phyloP scores from a whole-genome alignment of 2,888 invertebrate species.

The Cryptocephalus moraei region DNA sequence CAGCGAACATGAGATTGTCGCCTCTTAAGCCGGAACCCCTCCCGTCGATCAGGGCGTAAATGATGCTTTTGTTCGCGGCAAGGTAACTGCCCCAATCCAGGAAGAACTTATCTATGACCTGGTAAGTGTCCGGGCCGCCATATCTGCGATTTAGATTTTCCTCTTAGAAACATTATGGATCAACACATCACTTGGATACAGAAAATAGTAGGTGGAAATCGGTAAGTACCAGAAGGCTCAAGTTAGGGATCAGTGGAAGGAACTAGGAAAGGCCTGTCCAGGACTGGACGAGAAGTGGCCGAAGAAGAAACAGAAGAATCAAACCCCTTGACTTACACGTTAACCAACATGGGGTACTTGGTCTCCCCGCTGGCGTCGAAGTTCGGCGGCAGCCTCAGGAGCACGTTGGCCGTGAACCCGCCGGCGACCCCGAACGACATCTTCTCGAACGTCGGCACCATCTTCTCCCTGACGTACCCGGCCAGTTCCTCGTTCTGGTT shows the following conservation, averaged over 20 bases:
- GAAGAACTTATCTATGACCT: constrained; percentile 72
- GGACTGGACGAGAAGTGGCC: too few species aligned
- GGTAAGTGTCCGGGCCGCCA: constrained; percentile 83
- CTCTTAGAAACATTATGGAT: too few species aligned
- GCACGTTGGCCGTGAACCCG: constrained; percentile 63
- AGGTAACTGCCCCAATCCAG: constrained; percentile 85
- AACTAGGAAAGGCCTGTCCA: too few species aligned
- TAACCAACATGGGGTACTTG: constrained; percentile 73
- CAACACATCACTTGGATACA: too few species aligned
- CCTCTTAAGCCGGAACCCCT: constrained; percentile 83
- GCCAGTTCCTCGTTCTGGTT: constrained; percentile 53
- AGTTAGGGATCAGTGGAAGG: too few species aligned
- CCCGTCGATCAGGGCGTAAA: constrained; percentile 84
- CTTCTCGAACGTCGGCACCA: constrained; percentile 49
- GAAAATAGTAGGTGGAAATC: too few species aligned
- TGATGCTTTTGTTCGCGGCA: constrained; percentile 70
- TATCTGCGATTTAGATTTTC: too few species aligned
- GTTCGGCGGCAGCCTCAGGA: constrained; percentile 63
- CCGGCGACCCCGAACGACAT: constrained; percentile 52
- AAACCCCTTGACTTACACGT: constrained; percentile 58
- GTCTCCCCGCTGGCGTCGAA: constrained; percentile 52
- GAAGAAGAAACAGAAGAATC: not conserved
- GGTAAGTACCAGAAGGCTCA: too few species aligned
- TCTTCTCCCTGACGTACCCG: constrained; percentile 39
- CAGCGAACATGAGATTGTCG: constrained; percentile 67